A percentile compares a stretch with the other conserved stretches of the same genome.
phyloP scores from a whole-genome alignment of 2,113 vertebrate species.

The Hypanus sabinus region DNA sequence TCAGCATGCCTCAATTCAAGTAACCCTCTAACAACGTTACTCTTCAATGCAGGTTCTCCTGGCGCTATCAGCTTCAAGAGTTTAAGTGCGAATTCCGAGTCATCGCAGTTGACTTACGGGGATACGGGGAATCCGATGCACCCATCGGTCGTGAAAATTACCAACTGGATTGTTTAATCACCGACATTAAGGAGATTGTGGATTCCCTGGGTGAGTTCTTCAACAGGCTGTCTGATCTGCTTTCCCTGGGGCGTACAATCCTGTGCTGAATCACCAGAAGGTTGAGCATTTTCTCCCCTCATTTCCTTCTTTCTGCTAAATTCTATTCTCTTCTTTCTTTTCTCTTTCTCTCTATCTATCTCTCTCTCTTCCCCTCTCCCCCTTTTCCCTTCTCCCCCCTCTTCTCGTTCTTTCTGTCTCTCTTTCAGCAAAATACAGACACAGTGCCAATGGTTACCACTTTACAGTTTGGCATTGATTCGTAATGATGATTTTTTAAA shows the following conservation, averaged over 20 bases:
- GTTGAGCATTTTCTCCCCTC: not conserved
- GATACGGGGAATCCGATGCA: conserved; percentile 89
- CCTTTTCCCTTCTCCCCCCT: not conserved
- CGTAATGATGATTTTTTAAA: not conserved
- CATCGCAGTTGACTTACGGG: conserved; percentile 89
- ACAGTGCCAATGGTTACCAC: not conserved
- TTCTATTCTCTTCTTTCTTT: not conserved
- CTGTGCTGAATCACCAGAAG: not conserved
- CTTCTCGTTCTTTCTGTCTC: too few species aligned
- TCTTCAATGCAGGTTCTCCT: conserved; percentile 74
- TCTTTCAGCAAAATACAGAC: not conserved
- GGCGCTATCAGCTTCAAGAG: conserved; percentile 91
- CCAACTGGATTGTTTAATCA: conserved; percentile 77
- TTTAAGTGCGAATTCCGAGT: conserved; percentile 96
- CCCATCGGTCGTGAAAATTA: conserved; percentile 75
- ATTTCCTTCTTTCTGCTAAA: not conserved
- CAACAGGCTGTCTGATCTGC: not conserved
- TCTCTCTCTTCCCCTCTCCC: too few species aligned
- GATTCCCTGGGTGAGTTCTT: conserved; percentile 80
- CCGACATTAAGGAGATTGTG: conserved; percentile 90
- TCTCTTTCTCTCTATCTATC: not conserved
- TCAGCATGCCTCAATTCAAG: not conserved
- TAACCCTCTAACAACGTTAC: not conserved
- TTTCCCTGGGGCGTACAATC: not conserved
- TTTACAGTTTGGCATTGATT: not conserved